Conservation (phyloP, 2,888 invertebrate species). For the Drosophila colorata region DNA sequence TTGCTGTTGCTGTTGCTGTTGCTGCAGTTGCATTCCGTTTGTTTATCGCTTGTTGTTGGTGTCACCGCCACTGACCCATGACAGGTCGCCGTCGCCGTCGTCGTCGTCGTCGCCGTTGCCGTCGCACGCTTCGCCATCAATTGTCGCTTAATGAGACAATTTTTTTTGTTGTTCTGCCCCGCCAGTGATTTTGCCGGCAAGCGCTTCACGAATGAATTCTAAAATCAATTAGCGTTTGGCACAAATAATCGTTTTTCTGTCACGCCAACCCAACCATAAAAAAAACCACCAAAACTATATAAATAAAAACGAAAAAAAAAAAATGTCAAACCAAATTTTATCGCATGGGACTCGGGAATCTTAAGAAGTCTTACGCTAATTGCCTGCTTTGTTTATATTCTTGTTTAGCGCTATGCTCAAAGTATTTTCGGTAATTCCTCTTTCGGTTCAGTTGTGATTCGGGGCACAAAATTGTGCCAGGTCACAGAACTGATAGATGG, state of each 20-base stretch:
- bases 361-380: slow-evolving; percentile 41
- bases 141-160: slow-evolving; percentile 83
- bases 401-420: slow-evolving; percentile 11
- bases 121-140: slow-evolving; percentile 77
- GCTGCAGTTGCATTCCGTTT: slow-evolving; percentile 31
- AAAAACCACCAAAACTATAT: slow-evolving; percentile 11
- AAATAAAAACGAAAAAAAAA: slow-evolving; percentile 17
- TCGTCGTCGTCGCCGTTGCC: slow-evolving; percentile 8
- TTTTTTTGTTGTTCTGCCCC: slow-evolving; percentile 29
- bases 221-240: slow-evolving; percentile 84
- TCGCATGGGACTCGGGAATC: slow-evolving; percentile 25
- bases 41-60: slow-evolving; percentile 26
- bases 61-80: slow-evolving; percentile 82
- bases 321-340: slow-evolving; percentile 39
- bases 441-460: neutral
- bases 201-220: slow-evolving; percentile 79
- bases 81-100: slow-evolving; percentile 78
- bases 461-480: neutral
- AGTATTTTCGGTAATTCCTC: slow-evolving; percentile 14
- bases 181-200: slow-evolving; percentile 36
- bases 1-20: slow-evolving; percentile 18
- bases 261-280: slow-evolving; percentile 64
- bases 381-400: slow-evolving; percentile 45
- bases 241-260: slow-evolving; percentile 82
- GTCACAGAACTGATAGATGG: neutral